Evolutionary conservation across 2,113 vertebrate species (phyloP).

Genomic region (Petrocephalus microphthalmus): DNA sequence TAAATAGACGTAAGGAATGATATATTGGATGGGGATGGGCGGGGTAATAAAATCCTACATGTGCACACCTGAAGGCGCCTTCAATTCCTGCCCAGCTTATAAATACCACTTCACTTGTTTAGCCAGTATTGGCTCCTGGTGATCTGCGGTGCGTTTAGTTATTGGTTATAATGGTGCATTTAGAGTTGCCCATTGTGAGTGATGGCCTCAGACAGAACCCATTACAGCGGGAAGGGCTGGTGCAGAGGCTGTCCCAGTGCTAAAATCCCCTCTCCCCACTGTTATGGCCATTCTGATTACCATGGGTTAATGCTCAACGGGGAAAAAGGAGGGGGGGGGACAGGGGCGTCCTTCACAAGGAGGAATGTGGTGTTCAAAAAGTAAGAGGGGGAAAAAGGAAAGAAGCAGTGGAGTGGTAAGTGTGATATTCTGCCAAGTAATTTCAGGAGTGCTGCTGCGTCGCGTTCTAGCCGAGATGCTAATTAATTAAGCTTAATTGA

Average conservation of each 20-base stretch:
- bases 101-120: not conserved
- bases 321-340: not conserved
- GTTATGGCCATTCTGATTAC: not conserved
- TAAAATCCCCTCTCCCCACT: not conserved
- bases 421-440: not conserved
- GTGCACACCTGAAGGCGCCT: not conserved
- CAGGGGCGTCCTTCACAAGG: not conserved
- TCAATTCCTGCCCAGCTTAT: not conserved
- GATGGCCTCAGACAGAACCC: not conserved
- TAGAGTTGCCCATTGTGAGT: not conserved
- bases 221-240: not conserved
- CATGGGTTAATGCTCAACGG: not conserved
- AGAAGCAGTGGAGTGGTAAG: not conserved
- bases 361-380: not conserved
- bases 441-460: not conserved
- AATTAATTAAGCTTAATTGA: slow-evolving; percentile 7
- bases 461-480: not conserved
- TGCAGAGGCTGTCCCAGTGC: not conserved
- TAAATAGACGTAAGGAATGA: not conserved
- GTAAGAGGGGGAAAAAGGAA: not conserved
- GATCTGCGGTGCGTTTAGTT: not conserved
- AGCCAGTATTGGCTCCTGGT: not conserved
- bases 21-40: not conserved
- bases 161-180: slow-evolving; percentile 7
- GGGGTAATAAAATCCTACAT: not conserved